These are phyloP conservation scores for Rousettus leschenaultii DNA, from an alignment of 2,113 vertebrate genomes.

Conservation along the genomic window DNA sequence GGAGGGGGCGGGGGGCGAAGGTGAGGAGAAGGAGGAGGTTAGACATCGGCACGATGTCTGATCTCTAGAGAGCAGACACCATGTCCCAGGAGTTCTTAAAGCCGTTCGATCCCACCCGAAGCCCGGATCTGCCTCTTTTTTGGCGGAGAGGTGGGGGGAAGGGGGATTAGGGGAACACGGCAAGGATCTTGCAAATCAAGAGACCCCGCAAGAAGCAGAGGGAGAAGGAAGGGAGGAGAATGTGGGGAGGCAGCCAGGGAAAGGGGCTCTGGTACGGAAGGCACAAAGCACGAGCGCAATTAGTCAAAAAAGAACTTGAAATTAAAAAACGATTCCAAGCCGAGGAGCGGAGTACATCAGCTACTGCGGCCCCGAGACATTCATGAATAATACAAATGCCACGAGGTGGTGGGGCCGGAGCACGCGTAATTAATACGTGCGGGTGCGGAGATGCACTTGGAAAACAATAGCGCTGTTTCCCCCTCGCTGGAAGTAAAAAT, in stretches of 20 bases:
- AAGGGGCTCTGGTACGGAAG: not conserved
- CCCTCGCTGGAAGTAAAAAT: slow-evolving; percentile 72
- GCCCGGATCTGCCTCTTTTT: not conserved
- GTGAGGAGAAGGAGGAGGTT: not conserved
- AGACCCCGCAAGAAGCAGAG: not conserved
- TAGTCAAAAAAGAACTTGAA: slow-evolving; percentile 38
- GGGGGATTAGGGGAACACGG: too few species aligned
- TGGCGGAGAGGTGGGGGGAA: too few species aligned
- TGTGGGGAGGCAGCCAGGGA: not conserved
- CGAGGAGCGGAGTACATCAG: slow-evolving; percentile 61
- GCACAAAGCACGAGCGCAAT: slow-evolving; percentile 45
- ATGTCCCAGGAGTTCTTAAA: not conserved
- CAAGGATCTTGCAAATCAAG: not conserved
- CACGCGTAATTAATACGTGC: slow-evolving; percentile 76
- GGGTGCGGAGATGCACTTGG: slow-evolving; percentile 46
- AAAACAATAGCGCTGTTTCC: slow-evolving; percentile 61
- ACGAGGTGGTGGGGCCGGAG: slow-evolving; percentile 45
- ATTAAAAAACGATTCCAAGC: slow-evolving; percentile 52
- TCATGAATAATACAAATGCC: slow-evolving; percentile 79
- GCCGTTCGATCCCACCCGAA: not conserved
- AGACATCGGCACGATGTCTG: not conserved
- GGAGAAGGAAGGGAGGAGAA: not conserved
- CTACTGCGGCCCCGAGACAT: slow-evolving; percentile 66
- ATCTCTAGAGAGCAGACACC: rapidly evolving
- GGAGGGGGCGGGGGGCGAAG: rapidly evolving